These are phyloP conservation scores for Helicoverpa assulta DNA, from an alignment of 2,888 invertebrate species.

Conservation along the genomic window DNA sequence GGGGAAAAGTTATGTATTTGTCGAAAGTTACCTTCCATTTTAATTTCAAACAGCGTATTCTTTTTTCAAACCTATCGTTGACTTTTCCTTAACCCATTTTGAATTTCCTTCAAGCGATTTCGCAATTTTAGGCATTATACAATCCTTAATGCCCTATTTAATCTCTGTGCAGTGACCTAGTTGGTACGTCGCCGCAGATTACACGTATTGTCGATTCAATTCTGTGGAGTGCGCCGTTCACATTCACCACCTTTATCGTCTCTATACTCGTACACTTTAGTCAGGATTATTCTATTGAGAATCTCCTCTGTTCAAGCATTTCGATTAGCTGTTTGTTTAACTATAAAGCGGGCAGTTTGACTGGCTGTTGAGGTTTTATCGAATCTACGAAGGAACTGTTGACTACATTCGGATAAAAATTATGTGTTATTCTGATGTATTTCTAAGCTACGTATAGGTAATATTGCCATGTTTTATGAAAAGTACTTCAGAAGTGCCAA, in stretches of 20 bases:
- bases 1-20: too few species aligned
- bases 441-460: too few species aligned
- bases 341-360: too few species aligned
- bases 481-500: too few species aligned
- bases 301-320: not conserved
- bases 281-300: not conserved
- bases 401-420: not conserved
- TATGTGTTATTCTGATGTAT: too few species aligned
- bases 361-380: too few species aligned
- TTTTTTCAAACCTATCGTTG: not conserved
- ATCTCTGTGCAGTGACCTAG: constrained; percentile 63
- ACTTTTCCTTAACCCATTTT: not conserved
- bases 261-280: not conserved
- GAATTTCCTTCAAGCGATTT: not conserved
- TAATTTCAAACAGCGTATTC: not conserved
- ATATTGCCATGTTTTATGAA: too few species aligned
- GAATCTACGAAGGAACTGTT: not conserved
- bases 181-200: constrained; percentile 50
- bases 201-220: constrained; percentile 49
- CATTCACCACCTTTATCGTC: constrained; percentile 12
- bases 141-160: not conserved
- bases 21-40: not conserved
- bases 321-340: not conserved
- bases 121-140: constrained; percentile 8
- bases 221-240: constrained; percentile 4